A percentile compares a stretch with the other conserved stretches of the same genome.
These are phyloP conservation scores for Xenopus laevis DNA, from an alignment of 2,113 vertebrate genomes.

Conservation along the genomic window DNA sequence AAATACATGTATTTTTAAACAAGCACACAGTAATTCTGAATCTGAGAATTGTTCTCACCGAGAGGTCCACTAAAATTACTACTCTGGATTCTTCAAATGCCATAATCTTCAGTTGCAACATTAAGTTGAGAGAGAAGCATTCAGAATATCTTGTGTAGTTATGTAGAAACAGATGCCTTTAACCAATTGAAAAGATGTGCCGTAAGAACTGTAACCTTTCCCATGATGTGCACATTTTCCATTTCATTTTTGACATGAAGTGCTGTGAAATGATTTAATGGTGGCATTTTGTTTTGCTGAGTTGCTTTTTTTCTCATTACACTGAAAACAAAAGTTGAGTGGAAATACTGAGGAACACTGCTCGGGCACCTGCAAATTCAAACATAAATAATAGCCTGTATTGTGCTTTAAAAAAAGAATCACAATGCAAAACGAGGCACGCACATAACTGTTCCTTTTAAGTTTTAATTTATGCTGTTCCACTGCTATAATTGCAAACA, in stretches of 20 bases:
- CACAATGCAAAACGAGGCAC: constrained; percentile 23
- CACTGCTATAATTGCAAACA: constrained; percentile 44
- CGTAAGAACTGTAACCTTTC: constrained; percentile 85
- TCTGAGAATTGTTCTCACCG: constrained; percentile 60
- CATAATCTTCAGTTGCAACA: constrained; percentile 76
- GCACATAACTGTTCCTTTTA: constrained; percentile 49
- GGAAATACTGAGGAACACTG: constrained; percentile 65
- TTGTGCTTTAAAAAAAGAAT: constrained; percentile 45
- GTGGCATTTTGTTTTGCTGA: constrained; percentile 96
- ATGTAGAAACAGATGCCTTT: constrained; percentile 62
- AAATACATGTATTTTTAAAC: not conserved
- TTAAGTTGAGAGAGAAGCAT: constrained; percentile 57
- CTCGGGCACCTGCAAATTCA: constrained; percentile 71
- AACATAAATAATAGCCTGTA: constrained; percentile 36
- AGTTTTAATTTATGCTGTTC: constrained; percentile 49
- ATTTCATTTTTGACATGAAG: constrained; percentile 83
- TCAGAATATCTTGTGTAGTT: constrained; percentile 56
- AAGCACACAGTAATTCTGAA: constrained; percentile 62
- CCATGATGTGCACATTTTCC: constrained; percentile 78
- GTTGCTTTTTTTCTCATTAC: constrained; percentile 69
- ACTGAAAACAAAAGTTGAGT: constrained; percentile 66
- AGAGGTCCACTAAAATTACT: constrained; percentile 70
- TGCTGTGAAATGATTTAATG: constrained; percentile 87
- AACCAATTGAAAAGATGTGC: constrained; percentile 68
- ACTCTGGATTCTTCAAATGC: constrained; percentile 72